Conservation (phyloP, 2,888 invertebrate genomes). For the Metopia argyrocephala region DNA sequence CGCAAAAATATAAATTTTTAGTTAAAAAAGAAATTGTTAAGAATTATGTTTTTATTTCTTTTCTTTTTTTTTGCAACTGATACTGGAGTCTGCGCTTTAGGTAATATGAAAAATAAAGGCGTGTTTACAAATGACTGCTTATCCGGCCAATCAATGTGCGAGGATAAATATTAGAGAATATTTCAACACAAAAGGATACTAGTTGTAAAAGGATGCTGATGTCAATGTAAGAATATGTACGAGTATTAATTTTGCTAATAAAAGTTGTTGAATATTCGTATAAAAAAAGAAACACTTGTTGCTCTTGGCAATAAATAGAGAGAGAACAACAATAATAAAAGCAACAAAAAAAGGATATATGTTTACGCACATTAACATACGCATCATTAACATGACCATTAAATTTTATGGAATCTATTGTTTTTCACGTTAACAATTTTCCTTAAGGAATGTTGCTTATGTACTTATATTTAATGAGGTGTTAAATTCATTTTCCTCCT, state of each 20-base stretch:
- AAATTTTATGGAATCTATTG: constrained; percentile 51
- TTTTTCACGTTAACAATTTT: background rate
- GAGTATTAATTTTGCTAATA: constrained; percentile 32
- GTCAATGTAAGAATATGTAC: background rate
- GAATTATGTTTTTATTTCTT: background rate
- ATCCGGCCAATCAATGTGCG: constrained; percentile 52
- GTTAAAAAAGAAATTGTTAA: background rate
- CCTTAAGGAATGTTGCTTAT: constrained; percentile 30
- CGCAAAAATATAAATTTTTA: constrained; percentile 15
- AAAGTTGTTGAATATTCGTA: too few relatives aligned
- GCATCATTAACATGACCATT: constrained; percentile 53
- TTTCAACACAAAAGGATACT: background rate
- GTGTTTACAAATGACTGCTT: background rate
- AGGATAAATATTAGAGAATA: constrained; percentile 33
- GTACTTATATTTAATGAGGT: constrained; percentile 50
- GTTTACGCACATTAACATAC: constrained; percentile 5
- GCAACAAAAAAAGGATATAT: background rate
- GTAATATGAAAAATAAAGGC: constrained; percentile 14
- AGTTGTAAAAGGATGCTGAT: constrained; percentile 9
- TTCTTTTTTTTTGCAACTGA: background rate
- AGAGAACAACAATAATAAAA: background rate
- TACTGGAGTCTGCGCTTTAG: constrained; percentile 41
- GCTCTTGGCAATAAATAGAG: background rate
- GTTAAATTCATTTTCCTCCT: constrained; percentile 36
- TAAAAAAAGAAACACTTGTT: constrained; percentile 53